phyloP scores from a whole-genome alignment of 2,888 invertebrate species.

The Agrotis puta region DNA sequence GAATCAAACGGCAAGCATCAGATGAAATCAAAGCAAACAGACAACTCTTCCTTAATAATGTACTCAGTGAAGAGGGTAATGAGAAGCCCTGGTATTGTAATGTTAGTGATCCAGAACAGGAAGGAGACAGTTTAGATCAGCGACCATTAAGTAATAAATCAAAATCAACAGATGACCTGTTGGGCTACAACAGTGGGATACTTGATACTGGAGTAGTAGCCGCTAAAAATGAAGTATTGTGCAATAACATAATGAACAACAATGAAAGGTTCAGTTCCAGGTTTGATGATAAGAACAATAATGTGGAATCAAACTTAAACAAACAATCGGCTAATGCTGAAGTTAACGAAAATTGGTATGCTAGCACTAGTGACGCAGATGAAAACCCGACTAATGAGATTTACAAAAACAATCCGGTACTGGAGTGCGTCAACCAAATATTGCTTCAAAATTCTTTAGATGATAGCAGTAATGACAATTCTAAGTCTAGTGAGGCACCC shows the following conservation, averaged over 20 bases:
- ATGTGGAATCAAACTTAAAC: conserved; percentile 76
- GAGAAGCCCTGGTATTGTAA: conserved; percentile 90
- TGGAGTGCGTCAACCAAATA: conserved; percentile 97
- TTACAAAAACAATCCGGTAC: conserved; percentile 95
- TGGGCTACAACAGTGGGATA: conserved; percentile 79
- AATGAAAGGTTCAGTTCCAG: conserved; percentile 77
- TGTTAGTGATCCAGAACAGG: conserved; percentile 89
- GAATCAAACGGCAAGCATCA: conserved; percentile 88
- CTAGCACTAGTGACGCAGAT: conserved; percentile 95
- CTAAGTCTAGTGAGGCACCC: conserved; percentile 87
- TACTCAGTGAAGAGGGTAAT: conserved; percentile 82
- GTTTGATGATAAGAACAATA: conserved; percentile 83
- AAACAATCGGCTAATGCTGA: conserved; percentile 82
- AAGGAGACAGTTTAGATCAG: conserved; percentile 83
- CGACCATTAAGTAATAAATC: conserved; percentile 81
- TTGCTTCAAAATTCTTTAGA: conserved; percentile 94
- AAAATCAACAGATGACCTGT: conserved; percentile 83
- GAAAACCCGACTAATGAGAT: conserved; percentile 93
- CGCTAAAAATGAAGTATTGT: conserved; percentile 86
- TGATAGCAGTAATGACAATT: conserved; percentile 89
- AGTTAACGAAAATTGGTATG: conserved; percentile 95
- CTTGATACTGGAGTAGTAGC: conserved; percentile 81
- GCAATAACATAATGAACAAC: conserved; percentile 80
- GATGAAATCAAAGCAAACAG: conserved; percentile 88
- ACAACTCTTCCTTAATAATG: conserved; percentile 85